A percentile compares a stretch with the other conserved stretches of the same genome.
These are phyloP conservation scores for Heterocephalus glaber DNA, from an alignment of 2,113 vertebrate genomes.

Conservation along the genomic window DNA sequence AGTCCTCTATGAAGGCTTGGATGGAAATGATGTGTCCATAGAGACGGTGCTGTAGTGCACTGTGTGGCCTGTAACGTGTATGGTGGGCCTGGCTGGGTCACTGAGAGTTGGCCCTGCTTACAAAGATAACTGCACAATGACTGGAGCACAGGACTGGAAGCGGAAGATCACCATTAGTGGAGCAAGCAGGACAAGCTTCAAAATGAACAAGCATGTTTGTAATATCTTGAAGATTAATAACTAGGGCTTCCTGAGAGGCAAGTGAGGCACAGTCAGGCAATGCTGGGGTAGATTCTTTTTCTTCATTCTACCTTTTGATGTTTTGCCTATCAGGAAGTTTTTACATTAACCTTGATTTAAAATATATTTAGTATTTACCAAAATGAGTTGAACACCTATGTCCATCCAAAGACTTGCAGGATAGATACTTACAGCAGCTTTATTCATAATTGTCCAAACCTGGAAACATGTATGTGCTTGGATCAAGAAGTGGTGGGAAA, in stretches of 20 bases:
- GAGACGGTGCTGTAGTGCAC: fast-evolving
- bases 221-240: background rate
- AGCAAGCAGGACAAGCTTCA: background rate
- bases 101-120: background rate
- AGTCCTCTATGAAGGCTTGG: background rate
- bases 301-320: background rate
- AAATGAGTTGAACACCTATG: background rate
- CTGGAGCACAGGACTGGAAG: background rate
- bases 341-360: background rate
- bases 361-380: background rate
- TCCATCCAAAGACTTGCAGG: background rate
- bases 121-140: background rate
- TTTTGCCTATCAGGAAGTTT: background rate
- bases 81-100: background rate
- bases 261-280: background rate
- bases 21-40: background rate
- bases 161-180: too few relatives aligned
- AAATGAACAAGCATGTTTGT: fast-evolving
- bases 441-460: background rate
- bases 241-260: background rate
- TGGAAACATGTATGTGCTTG: background rate
- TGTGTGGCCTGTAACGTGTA: fast-evolving
- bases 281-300: too few relatives aligned
- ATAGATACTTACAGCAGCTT: background rate
- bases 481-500: background rate